Percentiles rank a stretch among this genome's conserved stretches.
phyloP scores from a whole-genome alignment of 2,797 vertebrate genomes.

The Syngnathus acus region DNA sequence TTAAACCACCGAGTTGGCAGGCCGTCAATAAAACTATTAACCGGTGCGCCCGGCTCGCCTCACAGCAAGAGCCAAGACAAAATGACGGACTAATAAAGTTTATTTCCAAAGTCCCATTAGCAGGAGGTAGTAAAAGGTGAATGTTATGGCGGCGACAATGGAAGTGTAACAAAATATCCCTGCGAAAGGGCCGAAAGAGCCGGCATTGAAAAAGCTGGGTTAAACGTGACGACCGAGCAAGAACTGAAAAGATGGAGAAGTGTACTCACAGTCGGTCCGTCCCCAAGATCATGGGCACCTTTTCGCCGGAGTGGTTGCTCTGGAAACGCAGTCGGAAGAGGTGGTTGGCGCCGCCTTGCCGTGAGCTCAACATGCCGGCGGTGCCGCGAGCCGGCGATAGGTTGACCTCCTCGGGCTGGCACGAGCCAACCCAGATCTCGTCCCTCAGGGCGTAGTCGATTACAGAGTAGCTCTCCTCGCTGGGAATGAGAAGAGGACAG shows the following conservation, averaged over 20 bases:
- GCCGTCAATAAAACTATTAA: constrained; percentile 34
- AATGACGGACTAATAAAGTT: constrained; percentile 14
- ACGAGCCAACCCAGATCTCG: constrained; percentile 78
- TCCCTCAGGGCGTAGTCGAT: constrained; percentile 85
- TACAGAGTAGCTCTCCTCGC: constrained; percentile 91
- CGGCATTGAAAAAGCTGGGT: constrained; percentile 2
- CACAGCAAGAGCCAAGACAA: constrained; percentile 10
- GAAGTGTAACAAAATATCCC: constrained; percentile 48
- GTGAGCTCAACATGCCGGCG: constrained; percentile 73
- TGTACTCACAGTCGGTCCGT: constrained; percentile 83
- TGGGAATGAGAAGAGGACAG: constrained; percentile 32
- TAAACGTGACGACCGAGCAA: too few species aligned
- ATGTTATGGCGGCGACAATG: constrained; percentile 12
- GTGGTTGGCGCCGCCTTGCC: constrained; percentile 67
- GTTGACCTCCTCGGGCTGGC: constrained; percentile 71
- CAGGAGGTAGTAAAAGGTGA: constrained; percentile 13
- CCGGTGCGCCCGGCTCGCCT: constrained; percentile 10
- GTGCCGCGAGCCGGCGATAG: constrained; percentile 73
- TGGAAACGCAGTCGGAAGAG: constrained; percentile 79
- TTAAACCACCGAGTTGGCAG: constrained; percentile 12
- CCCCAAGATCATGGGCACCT: constrained; percentile 82
- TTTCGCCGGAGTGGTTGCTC: constrained; percentile 82
- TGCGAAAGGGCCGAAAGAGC: constrained; percentile 30
- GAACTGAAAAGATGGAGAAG: too few species aligned
- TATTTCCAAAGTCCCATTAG: constrained; percentile 8